These are phyloP conservation scores for Ischnus inquisitorius DNA, from an alignment of 2,888 invertebrate genomes.

Conservation along the genomic window DNA sequence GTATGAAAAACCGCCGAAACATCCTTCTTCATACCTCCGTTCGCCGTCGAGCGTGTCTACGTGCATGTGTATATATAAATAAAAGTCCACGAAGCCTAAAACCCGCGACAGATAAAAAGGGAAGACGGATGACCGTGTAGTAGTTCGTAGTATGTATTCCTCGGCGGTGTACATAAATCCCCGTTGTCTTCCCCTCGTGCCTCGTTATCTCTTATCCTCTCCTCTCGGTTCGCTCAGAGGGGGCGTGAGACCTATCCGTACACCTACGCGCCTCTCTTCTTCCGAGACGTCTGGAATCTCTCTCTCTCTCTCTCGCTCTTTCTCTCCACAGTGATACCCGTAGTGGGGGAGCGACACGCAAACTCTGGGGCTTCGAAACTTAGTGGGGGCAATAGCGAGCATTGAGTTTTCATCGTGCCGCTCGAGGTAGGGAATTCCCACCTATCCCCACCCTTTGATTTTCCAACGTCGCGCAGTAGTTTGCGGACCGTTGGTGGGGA, in stretches of 20 bases:
- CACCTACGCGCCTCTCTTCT: conserved; percentile 47
- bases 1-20: background rate
- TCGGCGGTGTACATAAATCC: background rate
- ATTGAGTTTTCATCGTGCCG: background rate
- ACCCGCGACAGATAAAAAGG: background rate
- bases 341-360: conserved; percentile 21
- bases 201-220: conserved; percentile 58
- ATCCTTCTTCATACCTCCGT: background rate
- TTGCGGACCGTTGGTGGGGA: conserved; percentile 74
- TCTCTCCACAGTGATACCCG: background rate
- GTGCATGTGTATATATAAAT: too few species aligned
- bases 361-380: background rate
- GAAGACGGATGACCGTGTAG: background rate
- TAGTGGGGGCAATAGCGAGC: conserved; percentile 41
- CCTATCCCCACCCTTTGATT: background rate
- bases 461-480: conserved; percentile 3
- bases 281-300: conserved; percentile 22
- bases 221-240: conserved; percentile 56
- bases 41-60: too few species aligned
- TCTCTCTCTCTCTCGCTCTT: too few species aligned
- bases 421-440: conserved; percentile 12
- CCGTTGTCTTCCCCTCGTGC: conserved; percentile 39
- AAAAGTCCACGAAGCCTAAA: too few species aligned
- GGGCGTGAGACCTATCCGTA: conserved; percentile 68
- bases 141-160: background rate